A percentile compares a stretch with the other conserved stretches of the same genome.
phyloP scores from a whole-genome alignment of 2,113 vertebrate species.

The Cygnus buccinator region DNA sequence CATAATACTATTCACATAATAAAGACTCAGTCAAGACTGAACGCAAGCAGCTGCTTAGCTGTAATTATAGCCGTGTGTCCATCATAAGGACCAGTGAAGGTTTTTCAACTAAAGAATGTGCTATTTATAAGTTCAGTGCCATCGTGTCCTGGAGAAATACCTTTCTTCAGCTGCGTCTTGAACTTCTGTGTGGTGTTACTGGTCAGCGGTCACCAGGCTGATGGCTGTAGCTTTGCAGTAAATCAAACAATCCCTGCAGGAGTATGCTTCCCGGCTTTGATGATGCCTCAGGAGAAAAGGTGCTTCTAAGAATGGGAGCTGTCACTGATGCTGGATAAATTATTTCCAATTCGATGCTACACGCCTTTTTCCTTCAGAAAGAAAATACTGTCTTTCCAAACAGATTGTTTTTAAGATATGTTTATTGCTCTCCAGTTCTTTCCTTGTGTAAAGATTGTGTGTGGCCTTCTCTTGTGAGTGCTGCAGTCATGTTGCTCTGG shows the following conservation, averaged over 20 bases:
- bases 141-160: not conserved
- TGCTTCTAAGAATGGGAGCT: not conserved
- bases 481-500: not conserved
- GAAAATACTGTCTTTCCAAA: not conserved
- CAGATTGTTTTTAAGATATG: not conserved
- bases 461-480: not conserved
- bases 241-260: not conserved
- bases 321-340: not conserved
- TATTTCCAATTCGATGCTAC: not conserved
- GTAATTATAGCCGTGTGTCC: not conserved
- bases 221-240: not conserved
- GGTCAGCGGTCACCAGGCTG: not conserved
- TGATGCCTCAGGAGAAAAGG: not conserved
- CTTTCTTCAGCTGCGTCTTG: not conserved
- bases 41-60: slow-evolving; percentile 37
- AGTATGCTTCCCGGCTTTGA: not conserved
- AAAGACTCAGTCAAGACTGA: slow-evolving; percentile 12
- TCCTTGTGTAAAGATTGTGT: not conserved
- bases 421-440: not conserved
- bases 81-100: not conserved
- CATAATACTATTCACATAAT: not conserved
- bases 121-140: not conserved
- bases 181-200: not conserved
- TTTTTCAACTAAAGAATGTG: not conserved
- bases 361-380: not conserved